Base-by-base conservation (phyloP, 2,797 vertebrate genomes). In the Cirrhinus molitorella region DNA sequence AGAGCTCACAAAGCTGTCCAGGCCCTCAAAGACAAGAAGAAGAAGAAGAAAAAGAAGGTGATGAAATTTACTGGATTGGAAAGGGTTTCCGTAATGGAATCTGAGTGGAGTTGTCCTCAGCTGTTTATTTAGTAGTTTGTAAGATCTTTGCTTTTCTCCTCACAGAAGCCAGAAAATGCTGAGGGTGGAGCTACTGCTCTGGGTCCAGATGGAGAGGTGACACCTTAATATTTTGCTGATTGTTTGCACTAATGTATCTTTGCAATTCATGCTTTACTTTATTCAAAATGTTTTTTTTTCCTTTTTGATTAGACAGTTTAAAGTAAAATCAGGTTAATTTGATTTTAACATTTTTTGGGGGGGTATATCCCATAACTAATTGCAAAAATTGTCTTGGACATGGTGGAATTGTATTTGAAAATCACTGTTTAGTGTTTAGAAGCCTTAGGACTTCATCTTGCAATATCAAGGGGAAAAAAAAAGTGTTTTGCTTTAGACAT, bases 1-100 rank as follows among this genome's bases (percentile, higher is more conserved):
- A 92, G 97, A 4, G 97, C 98, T 13, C 98, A 99, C 94, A 99
- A 99, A 90, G 98, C 98, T 0, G 97, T 94, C 0, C 98, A 99
- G 90, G 98, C 97, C 0, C 96, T 98, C 83, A 98, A 99, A 91
- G 98, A 99, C 90, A 98, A 98, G 89, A 98, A 98, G 79, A 98
- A 99, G 93, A 99, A 98, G 92, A 99, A 98, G 83, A 98, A 97
- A 95, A 98, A 98, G 94, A 93, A 94, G 40, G 74, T 57, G 68
- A 13, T n/a, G 14, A 70, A 31, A 47, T 79, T 13, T 34, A 68
- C 14, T 9, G n/a, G 0, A 2, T 0, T 31, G 13, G 16, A 45
- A 5, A 8, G 17, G 51, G 5, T 40, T 25, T 51, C 37, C 3
- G 0, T 55, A 16, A 21, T 77, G 11, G 1, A 68, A 25, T 8